A percentile compares a stretch with the other conserved stretches of the same genome.
phyloP scores from a whole-genome alignment of 2,888 invertebrate species.

The Phragmatobia fuliginosa region DNA sequence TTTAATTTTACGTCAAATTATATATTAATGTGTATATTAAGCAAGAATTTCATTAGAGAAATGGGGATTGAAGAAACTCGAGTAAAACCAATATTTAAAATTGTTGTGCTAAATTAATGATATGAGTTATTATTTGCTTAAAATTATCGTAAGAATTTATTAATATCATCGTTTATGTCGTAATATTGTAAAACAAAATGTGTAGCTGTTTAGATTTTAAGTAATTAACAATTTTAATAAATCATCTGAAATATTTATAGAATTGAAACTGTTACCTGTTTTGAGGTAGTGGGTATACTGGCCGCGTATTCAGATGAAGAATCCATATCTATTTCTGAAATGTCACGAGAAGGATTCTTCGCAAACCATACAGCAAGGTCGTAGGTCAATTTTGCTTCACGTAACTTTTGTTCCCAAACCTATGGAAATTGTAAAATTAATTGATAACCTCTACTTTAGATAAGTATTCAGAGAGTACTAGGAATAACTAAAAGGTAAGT shows the following conservation, averaged over 20 bases:
- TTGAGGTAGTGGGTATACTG: slow-evolving; percentile 34
- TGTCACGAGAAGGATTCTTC: slow-evolving; percentile 61
- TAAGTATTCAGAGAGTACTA: not conserved
- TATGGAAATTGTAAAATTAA: slow-evolving; percentile 50
- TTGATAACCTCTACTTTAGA: not conserved
- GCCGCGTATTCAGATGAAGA: slow-evolving; percentile 59
- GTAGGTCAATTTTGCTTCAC: slow-evolving; percentile 91
- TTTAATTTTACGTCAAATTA: too few species aligned
- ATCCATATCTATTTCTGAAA: slow-evolving; percentile 67
- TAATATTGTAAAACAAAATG: not conserved
- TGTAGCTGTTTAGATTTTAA: not conserved
- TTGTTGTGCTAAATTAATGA: not conserved
- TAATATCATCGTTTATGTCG: not conserved
- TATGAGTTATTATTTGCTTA: not conserved
- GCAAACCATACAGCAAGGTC: slow-evolving; percentile 65
- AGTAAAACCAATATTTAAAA: too few species aligned
- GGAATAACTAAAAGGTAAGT: not conserved
- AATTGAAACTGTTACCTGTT: slow-evolving; percentile 28
- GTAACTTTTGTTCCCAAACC: slow-evolving; percentile 91
- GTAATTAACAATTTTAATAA: not conserved
- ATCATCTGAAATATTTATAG: not conserved
- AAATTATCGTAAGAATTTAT: not conserved
- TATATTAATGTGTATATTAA: not conserved
- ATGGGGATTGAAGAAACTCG: not conserved
- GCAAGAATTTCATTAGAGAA: not conserved